Conservation (phyloP, 2,113 vertebrate genomes). For the Proteles cristata region DNA sequence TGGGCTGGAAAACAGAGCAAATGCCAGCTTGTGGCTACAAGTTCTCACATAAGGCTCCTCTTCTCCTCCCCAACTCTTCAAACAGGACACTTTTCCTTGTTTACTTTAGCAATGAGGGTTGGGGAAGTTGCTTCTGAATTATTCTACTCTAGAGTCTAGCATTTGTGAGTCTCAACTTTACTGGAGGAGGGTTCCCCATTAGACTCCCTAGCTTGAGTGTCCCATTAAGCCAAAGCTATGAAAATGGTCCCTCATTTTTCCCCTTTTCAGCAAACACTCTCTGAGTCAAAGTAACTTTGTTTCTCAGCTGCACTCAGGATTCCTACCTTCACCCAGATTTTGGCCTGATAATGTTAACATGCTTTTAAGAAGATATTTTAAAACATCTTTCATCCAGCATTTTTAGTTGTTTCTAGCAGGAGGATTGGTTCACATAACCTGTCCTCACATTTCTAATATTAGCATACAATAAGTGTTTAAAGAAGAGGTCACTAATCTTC, state of each 20-base stretch:
- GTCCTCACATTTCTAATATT: not conserved
- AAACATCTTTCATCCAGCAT: not conserved
- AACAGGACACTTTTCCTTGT: not conserved
- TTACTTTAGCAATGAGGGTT: not conserved
- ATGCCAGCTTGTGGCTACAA: not conserved
- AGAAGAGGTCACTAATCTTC: not conserved
- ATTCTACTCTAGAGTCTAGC: not conserved
- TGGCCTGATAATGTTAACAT: not conserved
- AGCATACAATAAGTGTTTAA: not conserved
- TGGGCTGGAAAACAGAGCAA: not conserved
- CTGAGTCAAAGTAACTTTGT: not conserved
- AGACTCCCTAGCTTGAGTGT: not conserved
- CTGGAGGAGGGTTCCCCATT: not conserved
- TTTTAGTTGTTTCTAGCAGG: constrained; percentile 23
- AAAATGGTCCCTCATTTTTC: not conserved
- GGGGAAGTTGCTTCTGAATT: not conserved
- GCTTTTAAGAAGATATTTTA: constrained; percentile 8
- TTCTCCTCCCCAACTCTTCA: not conserved
- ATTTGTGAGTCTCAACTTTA: not conserved
- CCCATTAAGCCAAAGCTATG: not conserved
- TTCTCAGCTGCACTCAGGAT: not conserved
- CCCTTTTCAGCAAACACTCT: not conserved
- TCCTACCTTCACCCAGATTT: not conserved
- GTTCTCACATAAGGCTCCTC: not conserved
- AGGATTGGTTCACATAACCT: constrained; percentile 14